Conservation (phyloP, 2,113 vertebrate species). For the Archocentrus centrarchus region DNA sequence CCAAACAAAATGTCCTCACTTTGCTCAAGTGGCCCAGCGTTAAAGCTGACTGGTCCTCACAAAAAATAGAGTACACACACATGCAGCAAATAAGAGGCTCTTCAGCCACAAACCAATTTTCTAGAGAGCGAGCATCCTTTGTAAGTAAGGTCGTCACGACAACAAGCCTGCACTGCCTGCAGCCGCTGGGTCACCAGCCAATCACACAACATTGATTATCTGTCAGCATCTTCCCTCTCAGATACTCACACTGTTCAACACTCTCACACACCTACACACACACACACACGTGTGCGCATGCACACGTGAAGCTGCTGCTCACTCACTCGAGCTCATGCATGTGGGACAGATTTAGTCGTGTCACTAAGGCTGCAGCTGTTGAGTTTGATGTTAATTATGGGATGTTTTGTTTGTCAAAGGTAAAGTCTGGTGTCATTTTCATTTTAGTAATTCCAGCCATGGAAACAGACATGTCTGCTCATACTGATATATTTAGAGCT, state of each 20-base stretch:
- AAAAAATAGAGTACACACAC: neutral
- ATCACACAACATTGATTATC: conserved; percentile 48
- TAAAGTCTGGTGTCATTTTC: neutral
- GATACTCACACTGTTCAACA: neutral
- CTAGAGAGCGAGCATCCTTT: neutral
- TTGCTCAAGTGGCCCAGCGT: neutral
- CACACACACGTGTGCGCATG: conserved; percentile 3
- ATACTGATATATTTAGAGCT: no score
- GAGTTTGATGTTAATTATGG: neutral
- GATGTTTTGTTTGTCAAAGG: neutral
- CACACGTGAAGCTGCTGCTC: neutral
- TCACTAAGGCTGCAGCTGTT: neutral
- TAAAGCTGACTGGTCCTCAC: neutral
- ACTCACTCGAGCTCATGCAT: conserved; percentile 2
- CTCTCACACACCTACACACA: accelerated
- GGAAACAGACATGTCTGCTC: no score
- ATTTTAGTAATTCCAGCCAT: no score
- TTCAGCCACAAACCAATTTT: conserved; percentile 26
- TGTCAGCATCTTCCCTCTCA: conserved; percentile 24
- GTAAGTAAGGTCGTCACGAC: conserved; percentile 19
- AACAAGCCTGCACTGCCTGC: conserved; percentile 1
- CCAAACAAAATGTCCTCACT: neutral
- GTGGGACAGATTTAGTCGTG: neutral
- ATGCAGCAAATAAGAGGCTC: neutral
- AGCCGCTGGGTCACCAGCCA: conserved; percentile 40